These are phyloP conservation scores for Drepanosiphum platanoidis DNA, from an alignment of 2,888 invertebrate genomes.

Conservation along the genomic window DNA sequence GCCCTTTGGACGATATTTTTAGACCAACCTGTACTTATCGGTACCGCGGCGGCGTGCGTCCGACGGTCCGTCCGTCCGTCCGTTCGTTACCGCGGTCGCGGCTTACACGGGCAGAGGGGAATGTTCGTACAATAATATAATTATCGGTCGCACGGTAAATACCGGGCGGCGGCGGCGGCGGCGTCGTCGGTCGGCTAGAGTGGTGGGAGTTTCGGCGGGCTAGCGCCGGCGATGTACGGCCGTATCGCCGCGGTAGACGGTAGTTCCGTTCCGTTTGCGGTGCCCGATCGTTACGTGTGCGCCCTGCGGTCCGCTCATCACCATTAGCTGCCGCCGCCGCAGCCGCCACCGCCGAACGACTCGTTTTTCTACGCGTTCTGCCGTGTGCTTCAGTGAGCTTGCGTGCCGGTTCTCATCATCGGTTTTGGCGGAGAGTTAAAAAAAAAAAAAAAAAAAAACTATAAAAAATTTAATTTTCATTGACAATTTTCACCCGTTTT, in stretches of 20 bases:
- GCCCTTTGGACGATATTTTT: slow-evolving; percentile 59
- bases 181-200: background rate
- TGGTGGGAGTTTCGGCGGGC: background rate
- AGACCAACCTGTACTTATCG: slow-evolving; percentile 9
- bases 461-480: too few relatives aligned
- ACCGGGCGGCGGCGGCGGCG: background rate
- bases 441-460: too few relatives aligned
- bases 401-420: background rate
- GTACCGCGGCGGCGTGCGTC: background rate
- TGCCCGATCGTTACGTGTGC: slow-evolving; percentile 25
- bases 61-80: background rate
- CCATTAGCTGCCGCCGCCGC: background rate
- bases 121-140: slow-evolving; percentile 50
- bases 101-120: background rate
- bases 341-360: slow-evolving; percentile 1
- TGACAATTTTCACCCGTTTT: background rate
- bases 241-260: slow-evolving; percentile 40
- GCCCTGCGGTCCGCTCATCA: slow-evolving; percentile 24
- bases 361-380: background rate
- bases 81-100: background rate
- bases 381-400: background rate
- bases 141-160: slow-evolving; percentile 54
- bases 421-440: background rate
- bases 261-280: slow-evolving; percentile 56
- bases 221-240: slow-evolving; percentile 25